Evolutionary conservation across 2,797 vertebrate species (phyloP).

Genomic region (Holocentrus rufus): DNA sequence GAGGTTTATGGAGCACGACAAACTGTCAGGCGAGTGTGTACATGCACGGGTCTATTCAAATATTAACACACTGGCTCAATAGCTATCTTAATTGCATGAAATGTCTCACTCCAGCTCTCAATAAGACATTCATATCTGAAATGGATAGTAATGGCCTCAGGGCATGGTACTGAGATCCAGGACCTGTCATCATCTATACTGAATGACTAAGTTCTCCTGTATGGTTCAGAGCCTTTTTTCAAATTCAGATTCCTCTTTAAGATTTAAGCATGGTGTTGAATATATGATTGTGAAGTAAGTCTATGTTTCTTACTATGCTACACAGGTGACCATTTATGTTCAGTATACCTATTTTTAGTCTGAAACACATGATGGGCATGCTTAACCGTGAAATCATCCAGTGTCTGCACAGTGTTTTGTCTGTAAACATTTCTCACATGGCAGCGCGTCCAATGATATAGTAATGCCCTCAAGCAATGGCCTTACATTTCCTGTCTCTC

Average conservation of each 20-base stretch:
- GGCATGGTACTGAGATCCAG: conserved; percentile 22
- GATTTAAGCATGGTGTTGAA: not conserved
- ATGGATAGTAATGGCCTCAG: conserved; percentile 36
- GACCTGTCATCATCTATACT: conserved; percentile 30
- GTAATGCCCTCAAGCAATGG: conserved; percentile 36
- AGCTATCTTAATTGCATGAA: conserved; percentile 42
- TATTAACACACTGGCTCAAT: conserved; percentile 45
- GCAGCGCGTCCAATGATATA: conserved; percentile 18
- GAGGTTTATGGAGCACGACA: not conserved
- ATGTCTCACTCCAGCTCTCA: conserved; percentile 25
- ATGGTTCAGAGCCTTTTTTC: conserved; percentile 2
- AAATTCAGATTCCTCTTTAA: conserved; percentile 10
- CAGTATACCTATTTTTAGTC: not conserved
- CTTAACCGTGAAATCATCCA: conserved; percentile 1
- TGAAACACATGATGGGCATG: not conserved
- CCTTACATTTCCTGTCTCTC: conserved; percentile 12
- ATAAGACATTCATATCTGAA: conserved; percentile 59
- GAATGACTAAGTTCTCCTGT: not conserved
- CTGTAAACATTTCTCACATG: conserved; percentile 36
- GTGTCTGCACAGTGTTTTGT: not conserved
- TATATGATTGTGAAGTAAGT: not conserved
- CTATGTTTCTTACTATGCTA: not conserved
- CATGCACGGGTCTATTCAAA: conserved; percentile 28
- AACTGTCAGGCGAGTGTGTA: conserved; percentile 7
- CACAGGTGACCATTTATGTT: conserved; percentile 2